Evolutionary conservation across 2,797 vertebrate species (phyloP), one percentile per base, ranked within the genome.

Genomic region (Lutjanus campechanus): DNA sequence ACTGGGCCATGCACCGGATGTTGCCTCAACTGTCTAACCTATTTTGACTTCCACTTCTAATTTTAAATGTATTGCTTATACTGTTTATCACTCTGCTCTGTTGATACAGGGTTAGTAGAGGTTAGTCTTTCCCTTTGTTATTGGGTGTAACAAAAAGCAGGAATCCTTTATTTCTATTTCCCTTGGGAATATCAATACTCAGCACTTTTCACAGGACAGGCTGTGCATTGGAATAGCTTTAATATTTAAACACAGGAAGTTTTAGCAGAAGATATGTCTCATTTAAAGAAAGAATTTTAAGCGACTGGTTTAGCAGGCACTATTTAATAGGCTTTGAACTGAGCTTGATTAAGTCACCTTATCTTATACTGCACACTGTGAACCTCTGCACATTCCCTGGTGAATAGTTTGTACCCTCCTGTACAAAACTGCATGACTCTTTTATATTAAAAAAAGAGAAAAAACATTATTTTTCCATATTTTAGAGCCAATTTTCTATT

Each of bases 241-340:
- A 70, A 85, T 75, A 72, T 72, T 80, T 55, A 54, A 75, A 77
- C 25, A 74, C 44, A 36, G n/a, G 40, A 55, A 20, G 40, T 41
- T 43, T 46, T 0, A 22, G 50, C 8, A 0, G 66, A 13, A 75
- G 19, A 43, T 11, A 20, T 53, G 2, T 43, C 20, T 54, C 20
- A 11, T 25, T 40, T 44, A 44, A 69, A 60, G 1, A 46, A 60
- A 11, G 8, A 10, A 20, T 58, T 36, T 12, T 6, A 43, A 55
- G 41, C 41, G 5, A 43, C 41, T 43, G 41, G 10, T 19, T 3
- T 1, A 43, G 29, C 29, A 36, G 29, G 29, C 29, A 36, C 6
- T 51, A 53, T 62, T 61, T 46, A 62, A 65, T 5, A 76, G 19
- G 25, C 25, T 25, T 74, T 17, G 46, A 64, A 51, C 7, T 46